Conservation (phyloP, 1,140 invertebrate genomes). For the Carposina sasakii region DNA sequence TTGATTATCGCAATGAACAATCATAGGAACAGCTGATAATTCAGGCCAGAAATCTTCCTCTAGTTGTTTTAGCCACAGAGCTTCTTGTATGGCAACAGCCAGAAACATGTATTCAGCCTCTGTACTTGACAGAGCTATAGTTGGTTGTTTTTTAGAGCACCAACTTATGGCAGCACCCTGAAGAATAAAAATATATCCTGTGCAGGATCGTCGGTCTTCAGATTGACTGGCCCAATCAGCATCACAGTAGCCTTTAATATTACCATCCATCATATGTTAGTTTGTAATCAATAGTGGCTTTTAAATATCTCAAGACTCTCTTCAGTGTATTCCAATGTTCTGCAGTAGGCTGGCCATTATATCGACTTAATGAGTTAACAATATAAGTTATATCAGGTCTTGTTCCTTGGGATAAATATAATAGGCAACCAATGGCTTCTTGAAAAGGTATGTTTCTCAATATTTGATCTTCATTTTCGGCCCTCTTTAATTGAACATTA, state of each 20-base stretch:
- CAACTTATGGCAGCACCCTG: constrained; percentile 39
- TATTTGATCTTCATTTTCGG: neutral
- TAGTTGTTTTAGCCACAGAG: constrained; percentile 26
- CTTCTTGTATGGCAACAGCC: constrained; percentile 23
- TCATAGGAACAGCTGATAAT: neutral
- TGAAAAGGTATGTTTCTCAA: neutral
- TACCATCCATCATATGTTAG: constrained; percentile 13
- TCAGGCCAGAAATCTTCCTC: constrained; percentile 16
- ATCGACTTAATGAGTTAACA: constrained; percentile 19
- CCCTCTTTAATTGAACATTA: neutral
- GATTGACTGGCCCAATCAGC: constrained; percentile 44
- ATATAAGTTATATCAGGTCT: constrained; percentile 17
- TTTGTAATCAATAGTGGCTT: constrained; percentile 17
- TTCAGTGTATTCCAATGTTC: constrained; percentile 20
- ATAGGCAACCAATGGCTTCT: constrained; percentile 7
- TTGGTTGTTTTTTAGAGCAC: constrained; percentile 39
- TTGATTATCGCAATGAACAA: constrained; percentile 37
- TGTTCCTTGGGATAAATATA: constrained; percentile 12
- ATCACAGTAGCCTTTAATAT: constrained; percentile 45
- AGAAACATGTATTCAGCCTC: constrained; percentile 57
- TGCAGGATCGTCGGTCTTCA: constrained; percentile 38
- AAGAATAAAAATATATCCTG: constrained; percentile 42
- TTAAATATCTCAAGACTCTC: constrained; percentile 19
- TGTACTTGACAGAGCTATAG: constrained; percentile 45
- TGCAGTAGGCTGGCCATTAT: constrained; percentile 13